Evolutionary conservation across 2,888 invertebrate species (phyloP).

Genomic region (Drosophila lacicola): DNA sequence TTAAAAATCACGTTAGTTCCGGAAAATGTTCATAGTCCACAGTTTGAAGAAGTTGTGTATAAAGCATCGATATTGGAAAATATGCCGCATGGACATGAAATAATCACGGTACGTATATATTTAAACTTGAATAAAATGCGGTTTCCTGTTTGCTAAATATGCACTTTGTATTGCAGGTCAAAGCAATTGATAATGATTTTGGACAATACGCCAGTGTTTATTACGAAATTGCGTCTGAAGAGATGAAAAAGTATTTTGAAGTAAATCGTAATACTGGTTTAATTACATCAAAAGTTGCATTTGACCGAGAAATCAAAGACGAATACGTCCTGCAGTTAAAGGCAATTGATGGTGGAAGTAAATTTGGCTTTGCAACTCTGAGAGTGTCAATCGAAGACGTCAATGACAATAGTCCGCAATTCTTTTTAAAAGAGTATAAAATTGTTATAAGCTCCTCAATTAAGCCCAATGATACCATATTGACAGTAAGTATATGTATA

Average conservation of each 20-base stretch:
- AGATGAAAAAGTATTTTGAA: constrained; percentile 90
- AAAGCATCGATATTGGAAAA: constrained; percentile 94
- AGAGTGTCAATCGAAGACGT: constrained; percentile 93
- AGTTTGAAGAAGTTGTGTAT: constrained; percentile 91
- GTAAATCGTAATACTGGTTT: constrained; percentile 91
- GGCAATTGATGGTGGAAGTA: constrained; percentile 93
- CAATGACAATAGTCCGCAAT: constrained; percentile 93
- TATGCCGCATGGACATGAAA: constrained; percentile 90
- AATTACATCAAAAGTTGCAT: constrained; percentile 88
- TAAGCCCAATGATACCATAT: constrained; percentile 87
- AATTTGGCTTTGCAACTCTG: constrained; percentile 90
- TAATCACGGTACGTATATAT: constrained; percentile 87
- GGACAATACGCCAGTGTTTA: constrained; percentile 91
- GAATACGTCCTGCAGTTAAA: constrained; percentile 91
- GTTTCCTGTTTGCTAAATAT: background rate
- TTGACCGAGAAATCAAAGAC: constrained; percentile 91
- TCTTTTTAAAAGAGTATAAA: constrained; percentile 91
- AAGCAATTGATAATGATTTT: constrained; percentile 93
- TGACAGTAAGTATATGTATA: constrained; percentile 85
- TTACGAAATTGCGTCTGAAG: constrained; percentile 92
- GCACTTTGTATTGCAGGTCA: constrained; percentile 85
- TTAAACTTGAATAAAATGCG: background rate
- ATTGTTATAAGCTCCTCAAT: constrained; percentile 89
- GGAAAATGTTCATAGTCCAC: constrained; percentile 92
- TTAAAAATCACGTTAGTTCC: constrained; percentile 92